phyloP scores from a whole-genome alignment of 2,888 invertebrate genomes.

The Agonum fuliginosum region DNA sequence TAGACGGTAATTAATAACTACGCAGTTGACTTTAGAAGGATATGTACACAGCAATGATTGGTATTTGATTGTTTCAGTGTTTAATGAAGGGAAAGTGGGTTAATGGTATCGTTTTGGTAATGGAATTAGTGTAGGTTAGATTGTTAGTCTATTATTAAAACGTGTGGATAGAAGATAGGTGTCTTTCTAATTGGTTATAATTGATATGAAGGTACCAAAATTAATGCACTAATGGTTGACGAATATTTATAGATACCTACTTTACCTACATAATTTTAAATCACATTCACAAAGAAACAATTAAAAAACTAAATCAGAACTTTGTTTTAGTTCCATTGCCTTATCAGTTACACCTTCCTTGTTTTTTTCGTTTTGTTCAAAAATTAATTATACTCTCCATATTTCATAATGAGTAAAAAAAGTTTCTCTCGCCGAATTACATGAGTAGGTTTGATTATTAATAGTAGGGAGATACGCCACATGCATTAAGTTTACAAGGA shows the following conservation, averaged over 20 bases:
- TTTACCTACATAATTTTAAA: too few species aligned
- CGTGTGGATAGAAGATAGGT: neutral
- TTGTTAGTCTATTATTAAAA: conserved; percentile 14
- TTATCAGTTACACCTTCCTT: too few species aligned
- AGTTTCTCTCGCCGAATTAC: too few species aligned
- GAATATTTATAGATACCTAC: conserved; percentile 1
- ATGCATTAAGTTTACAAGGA: too few species aligned
- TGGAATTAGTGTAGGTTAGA: neutral
- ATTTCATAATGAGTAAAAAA: too few species aligned
- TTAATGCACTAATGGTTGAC: neutral
- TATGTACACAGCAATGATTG: conserved; percentile 32
- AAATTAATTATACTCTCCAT: too few species aligned
- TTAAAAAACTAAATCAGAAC: too few species aligned
- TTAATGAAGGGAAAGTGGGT: conserved; percentile 31
- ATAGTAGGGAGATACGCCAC: too few species aligned
- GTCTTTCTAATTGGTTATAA: conserved; percentile 7
- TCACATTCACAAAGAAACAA: too few species aligned
- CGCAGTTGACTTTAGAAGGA: conserved; percentile 19
- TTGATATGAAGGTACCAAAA: conserved; percentile 17
- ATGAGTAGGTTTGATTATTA: too few species aligned
- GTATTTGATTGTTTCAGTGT: conserved; percentile 33
- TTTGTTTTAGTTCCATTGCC: too few species aligned
- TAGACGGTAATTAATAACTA: conserved; percentile 7
- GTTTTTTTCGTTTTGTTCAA: too few species aligned
- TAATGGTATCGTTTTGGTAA: conserved; percentile 27